phyloP scores from a whole-genome alignment of 2,888 invertebrate species.

The Scaptomyza cyrtandrae region DNA sequence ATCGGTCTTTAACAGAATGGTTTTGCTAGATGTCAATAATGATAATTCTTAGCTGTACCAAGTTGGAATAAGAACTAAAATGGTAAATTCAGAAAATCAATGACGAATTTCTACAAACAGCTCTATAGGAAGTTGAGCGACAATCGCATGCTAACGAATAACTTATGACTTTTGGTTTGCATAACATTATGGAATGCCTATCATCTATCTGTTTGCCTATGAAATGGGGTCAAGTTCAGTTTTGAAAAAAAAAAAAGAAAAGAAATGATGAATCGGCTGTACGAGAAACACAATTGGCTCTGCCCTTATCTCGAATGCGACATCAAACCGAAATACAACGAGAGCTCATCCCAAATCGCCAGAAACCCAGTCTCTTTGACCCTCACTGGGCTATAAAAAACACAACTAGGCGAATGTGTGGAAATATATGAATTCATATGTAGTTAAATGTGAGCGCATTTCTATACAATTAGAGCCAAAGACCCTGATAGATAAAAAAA shows the following conservation, averaged over 20 bases:
- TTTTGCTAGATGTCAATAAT: too few species aligned
- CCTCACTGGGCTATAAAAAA: conserved; percentile 43
- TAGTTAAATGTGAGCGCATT: conserved; percentile 43
- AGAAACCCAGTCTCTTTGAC: conserved; percentile 28
- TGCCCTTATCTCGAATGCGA: conserved; percentile 39
- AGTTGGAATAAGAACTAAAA: too few species aligned
- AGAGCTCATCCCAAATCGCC: conserved; percentile 21
- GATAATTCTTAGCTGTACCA: too few species aligned
- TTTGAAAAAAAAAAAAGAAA: not conserved
- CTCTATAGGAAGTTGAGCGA: not conserved
- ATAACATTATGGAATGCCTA: conserved; percentile 7
- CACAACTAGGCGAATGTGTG: conserved; percentile 26
- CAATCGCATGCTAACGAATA: not conserved
- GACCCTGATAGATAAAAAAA: conserved; percentile 58
- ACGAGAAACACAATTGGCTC: conserved; percentile 7
- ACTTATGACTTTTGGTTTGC: not conserved
- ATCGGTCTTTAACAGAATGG: too few species aligned
- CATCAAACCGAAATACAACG: conserved; percentile 20
- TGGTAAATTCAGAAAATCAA: too few species aligned
- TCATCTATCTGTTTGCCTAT: conserved; percentile 3
- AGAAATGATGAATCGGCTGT: conserved; percentile 6
- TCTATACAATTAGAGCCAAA: conserved; percentile 68
- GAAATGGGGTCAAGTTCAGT: conserved; percentile 39
- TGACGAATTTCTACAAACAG: not conserved
- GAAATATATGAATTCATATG: not conserved